Evolutionary conservation across 2,113 vertebrate genomes (phyloP).

Genomic region (Benitochromis conjunctus): DNA sequence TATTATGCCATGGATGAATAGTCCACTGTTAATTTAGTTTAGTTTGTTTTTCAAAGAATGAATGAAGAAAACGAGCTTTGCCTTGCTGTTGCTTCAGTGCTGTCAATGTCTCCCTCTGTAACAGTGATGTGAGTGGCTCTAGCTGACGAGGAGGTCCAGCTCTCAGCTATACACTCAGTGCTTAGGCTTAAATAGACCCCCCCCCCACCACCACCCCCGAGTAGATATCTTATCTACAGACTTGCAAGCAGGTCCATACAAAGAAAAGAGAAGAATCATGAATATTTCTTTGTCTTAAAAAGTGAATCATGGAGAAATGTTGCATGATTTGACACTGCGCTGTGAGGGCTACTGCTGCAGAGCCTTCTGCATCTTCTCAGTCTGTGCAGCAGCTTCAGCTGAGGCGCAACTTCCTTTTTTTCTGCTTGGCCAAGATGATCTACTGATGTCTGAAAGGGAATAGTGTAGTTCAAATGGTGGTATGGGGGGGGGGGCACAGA

Average conservation of each 20-base stretch:
- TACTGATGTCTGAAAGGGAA: neutral
- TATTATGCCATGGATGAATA: conserved; percentile 8
- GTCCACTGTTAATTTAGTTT: neutral
- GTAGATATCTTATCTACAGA: neutral
- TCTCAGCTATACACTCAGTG: conserved; percentile 16
- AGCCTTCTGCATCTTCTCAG: neutral
- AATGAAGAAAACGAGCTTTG: conserved; percentile 32
- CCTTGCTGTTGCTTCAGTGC: conserved; percentile 41
- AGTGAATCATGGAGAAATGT: neutral
- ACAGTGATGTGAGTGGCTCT: neutral
- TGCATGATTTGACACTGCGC: neutral
- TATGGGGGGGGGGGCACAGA: neutral
- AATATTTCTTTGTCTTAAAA: neutral
- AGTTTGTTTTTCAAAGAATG: neutral
- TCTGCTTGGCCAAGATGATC: neutral
- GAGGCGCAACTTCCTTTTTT: neutral
- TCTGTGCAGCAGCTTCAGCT: neutral
- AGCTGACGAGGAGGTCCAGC: conserved; percentile 54
- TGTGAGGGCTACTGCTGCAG: neutral
- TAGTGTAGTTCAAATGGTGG: neutral
- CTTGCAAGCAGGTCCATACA: neutral
- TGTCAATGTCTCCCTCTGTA: conserved; percentile 5
- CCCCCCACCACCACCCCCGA: neutral
- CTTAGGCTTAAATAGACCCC: neutral
- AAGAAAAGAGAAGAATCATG: neutral